These are phyloP conservation scores for Drosophila oshimai DNA, from an alignment of 1,140 invertebrate species.

Conservation along the genomic window DNA sequence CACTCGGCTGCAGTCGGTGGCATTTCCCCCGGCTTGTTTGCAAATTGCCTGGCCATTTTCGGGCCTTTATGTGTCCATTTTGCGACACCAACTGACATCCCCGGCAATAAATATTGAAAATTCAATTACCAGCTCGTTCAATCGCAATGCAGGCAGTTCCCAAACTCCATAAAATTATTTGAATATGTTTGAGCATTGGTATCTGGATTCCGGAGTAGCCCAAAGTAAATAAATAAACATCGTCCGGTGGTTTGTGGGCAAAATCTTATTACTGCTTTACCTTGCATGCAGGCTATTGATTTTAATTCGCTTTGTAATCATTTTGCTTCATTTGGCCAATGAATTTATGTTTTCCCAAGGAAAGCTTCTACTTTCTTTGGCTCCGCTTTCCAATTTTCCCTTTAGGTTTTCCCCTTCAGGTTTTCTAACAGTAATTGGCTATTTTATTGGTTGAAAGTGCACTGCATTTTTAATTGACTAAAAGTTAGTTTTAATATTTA, in stretches of 20 bases:
- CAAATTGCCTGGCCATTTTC: too few species aligned
- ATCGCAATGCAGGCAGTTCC: background rate
- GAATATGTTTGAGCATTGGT: constrained; percentile 1
- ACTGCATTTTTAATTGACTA: background rate
- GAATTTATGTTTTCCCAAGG: background rate
- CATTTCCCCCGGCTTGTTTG: too few species aligned
- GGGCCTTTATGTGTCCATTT: constrained; percentile 4
- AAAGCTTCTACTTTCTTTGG: background rate
- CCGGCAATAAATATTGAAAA: constrained; percentile 33
- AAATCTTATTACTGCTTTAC: background rate
- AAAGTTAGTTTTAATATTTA: background rate
- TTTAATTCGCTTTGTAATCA: constrained; percentile 8
- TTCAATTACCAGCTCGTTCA: constrained; percentile 45
- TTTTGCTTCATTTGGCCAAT: background rate
- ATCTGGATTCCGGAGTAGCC: background rate
- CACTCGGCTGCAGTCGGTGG: constrained; percentile 7
- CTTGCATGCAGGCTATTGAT: constrained; percentile 17
- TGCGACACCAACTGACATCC: background rate
- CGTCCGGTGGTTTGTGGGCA: background rate
- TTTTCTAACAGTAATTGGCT: background rate
- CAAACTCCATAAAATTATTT: constrained; percentile 14
- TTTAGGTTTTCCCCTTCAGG: background rate
- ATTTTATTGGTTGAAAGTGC: background rate
- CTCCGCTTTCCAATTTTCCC: background rate
- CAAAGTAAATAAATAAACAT: constrained; percentile 29